These are phyloP conservation scores for Brotogeris chrysoptera DNA, from an alignment of 2,797 vertebrate genomes.

Conservation along the genomic window DNA sequence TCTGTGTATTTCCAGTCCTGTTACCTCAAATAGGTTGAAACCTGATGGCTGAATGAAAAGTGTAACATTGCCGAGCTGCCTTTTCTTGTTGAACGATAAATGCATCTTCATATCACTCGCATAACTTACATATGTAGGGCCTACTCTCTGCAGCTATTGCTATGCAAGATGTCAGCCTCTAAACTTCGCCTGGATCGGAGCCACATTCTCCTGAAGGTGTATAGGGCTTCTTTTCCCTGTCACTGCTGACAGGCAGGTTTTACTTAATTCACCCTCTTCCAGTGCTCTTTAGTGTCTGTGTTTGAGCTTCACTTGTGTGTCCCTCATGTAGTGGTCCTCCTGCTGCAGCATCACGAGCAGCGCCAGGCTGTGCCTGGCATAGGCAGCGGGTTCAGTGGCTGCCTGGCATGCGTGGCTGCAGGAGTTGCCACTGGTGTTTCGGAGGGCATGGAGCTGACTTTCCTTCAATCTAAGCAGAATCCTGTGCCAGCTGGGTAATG, in stretches of 20 bases:
- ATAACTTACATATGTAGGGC: neutral
- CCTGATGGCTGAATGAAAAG: neutral
- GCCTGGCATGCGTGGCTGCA: accelerated
- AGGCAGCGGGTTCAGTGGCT: accelerated
- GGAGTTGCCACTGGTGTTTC: neutral
- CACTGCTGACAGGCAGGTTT: neutral
- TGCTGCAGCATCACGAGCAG: neutral
- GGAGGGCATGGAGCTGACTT: neutral
- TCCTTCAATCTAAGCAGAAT: neutral
- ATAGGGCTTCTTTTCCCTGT: neutral
- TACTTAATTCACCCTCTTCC: neutral
- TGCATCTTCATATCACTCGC: constrained; percentile 25
- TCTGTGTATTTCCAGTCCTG: neutral
- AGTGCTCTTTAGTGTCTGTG: neutral
- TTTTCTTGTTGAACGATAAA: neutral
- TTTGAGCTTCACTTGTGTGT: neutral
- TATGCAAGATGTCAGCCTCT: constrained; percentile 14
- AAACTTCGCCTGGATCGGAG: neutral
- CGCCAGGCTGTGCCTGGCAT: neutral
- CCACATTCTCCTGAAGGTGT: neutral
- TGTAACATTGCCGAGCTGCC: accelerated
- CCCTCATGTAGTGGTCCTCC: neutral
- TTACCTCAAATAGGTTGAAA: neutral
- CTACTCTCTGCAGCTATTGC: neutral
- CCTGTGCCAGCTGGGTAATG: constrained; percentile 52